Evolutionary conservation across 1,140 invertebrate genomes (phyloP), one percentile per base, ranked within the genome.

Genomic region (Hesperophylax magnus): DNA sequence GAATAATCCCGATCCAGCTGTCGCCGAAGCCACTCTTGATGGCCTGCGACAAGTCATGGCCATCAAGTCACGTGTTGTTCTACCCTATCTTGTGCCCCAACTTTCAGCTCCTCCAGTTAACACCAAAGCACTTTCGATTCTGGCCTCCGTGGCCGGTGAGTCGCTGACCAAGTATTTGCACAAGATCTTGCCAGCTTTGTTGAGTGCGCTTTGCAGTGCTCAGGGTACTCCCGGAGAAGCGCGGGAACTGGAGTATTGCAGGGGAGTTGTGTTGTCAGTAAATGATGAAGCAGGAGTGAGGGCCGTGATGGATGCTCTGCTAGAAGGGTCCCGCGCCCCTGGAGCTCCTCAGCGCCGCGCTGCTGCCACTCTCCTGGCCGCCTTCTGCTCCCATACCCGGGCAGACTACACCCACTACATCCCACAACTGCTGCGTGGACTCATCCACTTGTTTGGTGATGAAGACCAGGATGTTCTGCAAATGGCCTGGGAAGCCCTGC

Each of bases 11-110:
- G 94, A 96, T 88, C 91, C 89, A 5, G 92, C 90, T 14, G 88
- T 94, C 47, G 95, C 95, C 0, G 96, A 97, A 86, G 95, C 94
- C 86, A 97, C 97, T 1, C 90, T 99, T 71, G 98, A 99, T 89
- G 98, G 98, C 56, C 91, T 99, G 75, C 93, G 97, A 78, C 98
- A 99, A 93, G 96, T 99, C 6, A 98, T 99, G 96, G 94, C 96
- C 15, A 97, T 99, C 54, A 99, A 98, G 90, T 98, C 97, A 9
- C 92, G 96, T 83, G 97, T 98, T 0, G 97, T 99, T 34, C 88
- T 99, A 79, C 98, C 98, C 3, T 99, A 99, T 88, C 91, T 99
- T 61, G 95, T 99, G 63, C 98, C 98, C 17, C 97, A 99, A 90
- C 90, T 99, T 82, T 98, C 96, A 3, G 93, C 94, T 24, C 93